These are phyloP conservation scores for Carpatolechia fugitivella DNA, from an alignment of 2,888 invertebrate species.

Conservation along the genomic window DNA sequence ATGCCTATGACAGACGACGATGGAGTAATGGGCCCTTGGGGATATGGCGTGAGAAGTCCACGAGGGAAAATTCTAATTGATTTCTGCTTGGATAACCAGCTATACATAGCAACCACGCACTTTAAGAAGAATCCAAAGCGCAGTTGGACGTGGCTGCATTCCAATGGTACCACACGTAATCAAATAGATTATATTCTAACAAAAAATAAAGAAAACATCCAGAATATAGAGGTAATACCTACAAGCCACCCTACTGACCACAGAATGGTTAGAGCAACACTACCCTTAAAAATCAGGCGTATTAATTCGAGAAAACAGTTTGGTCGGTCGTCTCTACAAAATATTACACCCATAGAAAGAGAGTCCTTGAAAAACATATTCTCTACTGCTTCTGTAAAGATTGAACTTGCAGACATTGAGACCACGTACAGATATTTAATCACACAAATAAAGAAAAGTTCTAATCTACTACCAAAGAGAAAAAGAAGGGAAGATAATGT, in stretches of 20 bases:
- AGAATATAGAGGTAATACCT: not conserved
- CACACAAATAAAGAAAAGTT: too few relatives aligned
- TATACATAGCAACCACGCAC: conserved; percentile 1
- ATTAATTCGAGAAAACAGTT: not conserved
- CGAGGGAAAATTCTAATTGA: conserved; percentile 11
- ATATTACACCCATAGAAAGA: not conserved
- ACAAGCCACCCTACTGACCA: conserved; percentile 5
- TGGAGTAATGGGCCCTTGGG: not conserved
- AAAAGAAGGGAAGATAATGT: too few relatives aligned
- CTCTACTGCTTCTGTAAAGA: too few relatives aligned
- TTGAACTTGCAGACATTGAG: too few relatives aligned
- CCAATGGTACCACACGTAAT: conserved; percentile 9
- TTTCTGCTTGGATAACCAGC: conserved; percentile 10
- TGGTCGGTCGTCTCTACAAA: not conserved
- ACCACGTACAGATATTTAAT: too few relatives aligned
- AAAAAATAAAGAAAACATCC: conserved; percentile 1
- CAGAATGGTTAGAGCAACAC: conserved; percentile 1
- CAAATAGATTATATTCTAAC: conserved; percentile 8
- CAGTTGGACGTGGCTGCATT: conserved; percentile 12
- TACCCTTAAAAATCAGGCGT: not conserved
- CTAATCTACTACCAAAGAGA: too few relatives aligned
- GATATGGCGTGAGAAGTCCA: conserved; percentile 12
- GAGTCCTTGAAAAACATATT: not conserved
- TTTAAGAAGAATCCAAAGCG: conserved; percentile 6
- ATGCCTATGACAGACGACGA: not conserved